Evolutionary conservation across 2,888 invertebrate genomes (phyloP), one percentile per base, ranked within the genome.

Genomic region (Cheilosia vulpina): DNA sequence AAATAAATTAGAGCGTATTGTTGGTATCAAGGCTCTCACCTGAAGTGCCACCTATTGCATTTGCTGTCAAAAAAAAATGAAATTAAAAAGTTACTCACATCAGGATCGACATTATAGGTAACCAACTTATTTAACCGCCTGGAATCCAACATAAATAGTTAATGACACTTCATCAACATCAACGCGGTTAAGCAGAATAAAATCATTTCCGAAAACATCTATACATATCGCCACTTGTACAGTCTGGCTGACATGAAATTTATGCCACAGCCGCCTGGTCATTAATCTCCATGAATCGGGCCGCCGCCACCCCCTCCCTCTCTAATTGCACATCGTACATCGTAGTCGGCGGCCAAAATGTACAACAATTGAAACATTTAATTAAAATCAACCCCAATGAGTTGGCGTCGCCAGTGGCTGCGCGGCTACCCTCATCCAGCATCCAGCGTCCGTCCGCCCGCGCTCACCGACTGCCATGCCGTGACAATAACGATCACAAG

Each of bases 341-440:
- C 85, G 81, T 43, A 63, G 71, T 38, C 21, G 68, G 31, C 9
- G 63, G 31, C 81, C 43, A 72, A 75, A 85, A 85, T 81, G 76
- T 72, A 85, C 66, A 77, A 85, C 77, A 85, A 85, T 85, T 85
- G 81, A 81, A 85, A 81, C 81, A 81, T 85, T 81, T 85, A 85
- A 81, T 85, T 85, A 85, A 85, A 81, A 77, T 68, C 76, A 85
- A 81, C 71, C 85, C 80, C 57, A 80, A 76, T 60, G 66, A 75
- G 63, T 31, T 63, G 55, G 45, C 15, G 45, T 21, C 45, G 27
- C 52, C 31, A 19, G 34, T 41, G 15, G 31, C 13, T n/a, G 45
- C 31, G 15, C 11, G 19, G 53, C 45, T 6, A 15, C 47, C 17
- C 38, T 38, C 13, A 45, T 17, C 34, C 15, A 55, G 15, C 5